These are phyloP conservation scores for Tetramorium bicarinatum DNA, from an alignment of 2,888 invertebrate species.

Conservation along the genomic window DNA sequence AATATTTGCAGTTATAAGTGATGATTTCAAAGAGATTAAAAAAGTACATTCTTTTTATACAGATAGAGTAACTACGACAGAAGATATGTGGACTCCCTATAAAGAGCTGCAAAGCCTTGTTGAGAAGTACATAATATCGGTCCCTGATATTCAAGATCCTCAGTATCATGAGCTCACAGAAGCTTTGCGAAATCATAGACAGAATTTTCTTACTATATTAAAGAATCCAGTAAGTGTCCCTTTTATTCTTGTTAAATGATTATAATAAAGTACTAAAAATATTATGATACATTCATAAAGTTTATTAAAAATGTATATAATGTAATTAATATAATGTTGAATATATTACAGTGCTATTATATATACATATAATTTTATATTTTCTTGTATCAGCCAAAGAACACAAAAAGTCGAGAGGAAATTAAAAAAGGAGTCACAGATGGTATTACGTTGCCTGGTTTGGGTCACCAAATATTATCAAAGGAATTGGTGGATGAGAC, in stretches of 20 bases:
- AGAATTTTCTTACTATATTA: conserved; percentile 94
- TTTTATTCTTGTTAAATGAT: neutral
- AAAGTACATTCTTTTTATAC: conserved; percentile 33
- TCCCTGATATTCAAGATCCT: conserved; percentile 88
- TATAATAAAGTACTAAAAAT: neutral
- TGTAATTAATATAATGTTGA: neutral
- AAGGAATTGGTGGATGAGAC: conserved; percentile 96
- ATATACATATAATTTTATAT: neutral
- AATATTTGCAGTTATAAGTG: neutral
- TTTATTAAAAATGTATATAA: neutral
- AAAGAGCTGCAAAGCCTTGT: conserved; percentile 92
- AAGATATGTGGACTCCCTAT: conserved; percentile 95
- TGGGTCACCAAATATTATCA: conserved; percentile 92
- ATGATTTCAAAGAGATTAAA: neutral
- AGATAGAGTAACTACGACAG: conserved; percentile 86
- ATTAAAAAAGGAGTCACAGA: conserved; percentile 93
- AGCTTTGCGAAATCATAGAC: conserved; percentile 93
- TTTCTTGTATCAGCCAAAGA: conserved; percentile 90
- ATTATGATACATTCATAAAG: neutral
- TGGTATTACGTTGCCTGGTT: conserved; percentile 91
- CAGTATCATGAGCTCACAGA: conserved; percentile 91
- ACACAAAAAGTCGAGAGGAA: conserved; percentile 92
- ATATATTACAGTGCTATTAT: neutral
- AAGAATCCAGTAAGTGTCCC: conserved; percentile 92
- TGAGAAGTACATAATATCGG: conserved; percentile 89